Conservation (phyloP, 2,797 vertebrate genomes). For the Erpetoichthys calabaricus region DNA sequence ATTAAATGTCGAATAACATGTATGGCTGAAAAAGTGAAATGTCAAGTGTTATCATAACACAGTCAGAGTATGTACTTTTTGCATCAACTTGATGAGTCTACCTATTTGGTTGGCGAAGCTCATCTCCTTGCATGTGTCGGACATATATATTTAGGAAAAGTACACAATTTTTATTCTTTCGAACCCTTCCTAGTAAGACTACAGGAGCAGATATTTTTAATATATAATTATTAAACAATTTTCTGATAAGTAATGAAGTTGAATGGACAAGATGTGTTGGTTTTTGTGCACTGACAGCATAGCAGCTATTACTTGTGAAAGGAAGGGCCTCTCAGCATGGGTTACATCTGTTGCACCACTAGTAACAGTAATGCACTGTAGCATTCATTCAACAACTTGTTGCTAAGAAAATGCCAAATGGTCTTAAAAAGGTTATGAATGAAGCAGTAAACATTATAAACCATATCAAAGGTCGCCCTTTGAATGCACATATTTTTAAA, state of each 20-base stretch:
- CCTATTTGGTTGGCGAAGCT: too few relatives aligned
- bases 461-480: too few relatives aligned
- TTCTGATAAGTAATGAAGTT: constrained; percentile 5
- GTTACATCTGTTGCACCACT: constrained; percentile 8
- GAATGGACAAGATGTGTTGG: constrained; percentile 7
- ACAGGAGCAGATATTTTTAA: constrained; percentile 13
- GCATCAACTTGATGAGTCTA: constrained; percentile 6
- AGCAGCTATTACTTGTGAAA: constrained; percentile 9
- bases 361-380: constrained; percentile 10
- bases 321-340: neutral
- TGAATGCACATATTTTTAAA: constrained; percentile 11
- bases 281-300: constrained; percentile 12
- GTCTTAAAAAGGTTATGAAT: constrained; percentile 13
- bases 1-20: neutral
- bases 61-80: constrained; percentile 6
- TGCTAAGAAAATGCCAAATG: constrained; percentile 12
- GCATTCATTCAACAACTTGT: constrained; percentile 12
- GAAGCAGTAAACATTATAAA: too few relatives aligned
- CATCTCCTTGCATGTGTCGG: constrained; percentile 4
- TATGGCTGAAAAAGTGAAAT: constrained; percentile 10
- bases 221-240: constrained; percentile 7
- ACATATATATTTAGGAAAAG: constrained; percentile 3
- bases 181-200: constrained; percentile 8
- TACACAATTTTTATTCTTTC: constrained; percentile 13
- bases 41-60: constrained; percentile 8